Evolutionary conservation across 2,888 invertebrate genomes (phyloP), one percentile per base, ranked within the genome.

Genomic region (Pilophorus perplexus): DNA sequence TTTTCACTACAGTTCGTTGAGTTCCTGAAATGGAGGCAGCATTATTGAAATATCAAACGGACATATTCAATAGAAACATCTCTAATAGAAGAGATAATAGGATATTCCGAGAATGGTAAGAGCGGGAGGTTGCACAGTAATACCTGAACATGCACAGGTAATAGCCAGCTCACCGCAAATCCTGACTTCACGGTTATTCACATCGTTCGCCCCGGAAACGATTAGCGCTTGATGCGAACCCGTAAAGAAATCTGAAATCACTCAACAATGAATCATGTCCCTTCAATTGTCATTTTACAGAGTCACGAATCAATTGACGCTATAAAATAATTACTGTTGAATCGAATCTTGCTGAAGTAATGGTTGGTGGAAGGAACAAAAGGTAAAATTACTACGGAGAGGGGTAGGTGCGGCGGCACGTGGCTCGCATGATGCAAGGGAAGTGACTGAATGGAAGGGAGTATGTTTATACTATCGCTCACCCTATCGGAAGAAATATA

Each of bases 391-490:
- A 59, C 59, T 22, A 28, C n/a, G 40, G 59, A 25, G 42, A 44
- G 42, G 59, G 59, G 22, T 59, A 59, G 59, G 25, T 42, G 59
- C 22, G 14, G n/a, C n/a, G 42, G 27, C 59, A 33, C 59, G 59
- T 59, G 59, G 59, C 59, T 40, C 42, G 59, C 59, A 44, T 25
- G 40, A 59, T 42, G 59, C 59, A 44, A 59, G 59, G 44, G 59
- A 59, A 59, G 59, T 42, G 44, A 44, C 42, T 42, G 59, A 59
- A 59, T 59, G 59, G 59, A 38, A 42, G 59, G 59, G 59, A 59
- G 59, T 59, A 59, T 59, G 59, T 59, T 59, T 59, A 59, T 59
- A 59, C 59, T 59, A 59, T 59, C 59, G 59, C 59, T 59, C 59
- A 59, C 59, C 59, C 59, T 59, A 59, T 59, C 59, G 59, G 59